Evolutionary conservation across 2,888 invertebrate species (phyloP), one percentile per base, ranked within the genome.

Genomic region (Dichetophora obliterata): DNA sequence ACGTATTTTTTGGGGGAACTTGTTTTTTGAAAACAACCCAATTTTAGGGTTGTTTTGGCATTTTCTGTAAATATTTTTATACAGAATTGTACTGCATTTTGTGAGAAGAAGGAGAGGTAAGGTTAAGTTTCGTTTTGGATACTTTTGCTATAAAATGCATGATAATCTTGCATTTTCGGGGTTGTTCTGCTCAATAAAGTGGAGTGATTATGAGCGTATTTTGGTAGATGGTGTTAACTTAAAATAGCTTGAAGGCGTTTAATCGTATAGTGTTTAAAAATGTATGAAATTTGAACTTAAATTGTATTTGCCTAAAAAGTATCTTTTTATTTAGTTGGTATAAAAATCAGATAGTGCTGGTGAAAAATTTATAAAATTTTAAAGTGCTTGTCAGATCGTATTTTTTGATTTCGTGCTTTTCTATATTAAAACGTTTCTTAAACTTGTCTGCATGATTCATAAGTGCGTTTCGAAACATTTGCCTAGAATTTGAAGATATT

Each of bases 181-280:
- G 68, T 68, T 68, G 68, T 48, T 68, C 16, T 68, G 48, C 19
- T 27, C 3, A 43, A 50, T 16, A 43, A 11, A n/a, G n/a, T 34
- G 34, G 63, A 22, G 31, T 34, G 63, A n/a, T 5, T 14, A 27
- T 27, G 63, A 19, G 5, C n/a, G 34, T 11, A n/a, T 31, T 34
- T 16, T n/a, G 8, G 48, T n/a, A 63, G 16, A 63, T 50, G 63
- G 48, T 48, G 24, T 63, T 63, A 63, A 73, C 19, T 73, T 24
- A 19, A 63, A 73, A 73, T 73, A 31, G 24, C 73, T 73, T 16
- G 63, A 73, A 63, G 73, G 73, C 50, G 73, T 73, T 73, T 34
- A n/a, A n/a, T n/a, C n/a, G n/a, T n/a, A n/a, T n/a, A n/a, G n/a
- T n/a, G n/a, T n/a, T n/a, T n/a, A n/a, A n/a, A n/a, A n/a, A n/a